phyloP scores from a whole-genome alignment of 2,888 invertebrate species.

The Dione vanillae region DNA sequence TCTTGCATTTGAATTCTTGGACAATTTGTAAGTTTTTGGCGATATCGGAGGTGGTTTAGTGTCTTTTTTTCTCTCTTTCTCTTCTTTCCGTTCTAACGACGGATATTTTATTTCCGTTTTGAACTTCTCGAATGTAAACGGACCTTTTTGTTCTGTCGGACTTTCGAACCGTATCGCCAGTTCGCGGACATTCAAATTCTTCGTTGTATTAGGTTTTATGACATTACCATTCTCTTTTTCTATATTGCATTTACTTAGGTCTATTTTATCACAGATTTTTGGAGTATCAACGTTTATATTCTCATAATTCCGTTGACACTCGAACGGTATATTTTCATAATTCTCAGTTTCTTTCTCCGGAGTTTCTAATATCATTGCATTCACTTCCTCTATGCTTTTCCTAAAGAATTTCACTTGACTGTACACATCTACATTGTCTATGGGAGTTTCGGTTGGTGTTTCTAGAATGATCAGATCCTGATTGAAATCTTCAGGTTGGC shows the following conservation, averaged over 20 bases:
- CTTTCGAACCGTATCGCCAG: constrained; percentile 87
- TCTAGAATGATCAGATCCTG: constrained; percentile 80
- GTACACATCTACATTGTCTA: constrained; percentile 84
- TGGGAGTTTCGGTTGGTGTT: constrained; percentile 80
- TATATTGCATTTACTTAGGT: constrained; percentile 51
- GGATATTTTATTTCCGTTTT: constrained; percentile 74
- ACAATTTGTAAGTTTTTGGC: constrained; percentile 82
- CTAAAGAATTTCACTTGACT: constrained; percentile 91
- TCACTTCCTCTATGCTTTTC: constrained; percentile 88
- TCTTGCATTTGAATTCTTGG: constrained; percentile 87
- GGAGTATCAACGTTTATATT: constrained; percentile 70
- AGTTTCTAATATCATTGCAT: constrained; percentile 78
- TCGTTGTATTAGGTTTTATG: constrained; percentile 55
- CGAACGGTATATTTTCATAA: constrained; percentile 70
- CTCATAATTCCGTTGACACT: constrained; percentile 64
- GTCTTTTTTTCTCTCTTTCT: constrained; percentile 62
- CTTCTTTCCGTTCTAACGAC: constrained; percentile 65
- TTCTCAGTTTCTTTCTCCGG: constrained; percentile 62
- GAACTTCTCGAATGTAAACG: constrained; percentile 83
- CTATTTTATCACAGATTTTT: constrained; percentile 68
- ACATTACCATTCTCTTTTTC: constrained; percentile 72
- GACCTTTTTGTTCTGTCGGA: constrained; percentile 84
- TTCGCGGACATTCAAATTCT: constrained; percentile 84
- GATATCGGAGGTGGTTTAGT: constrained; percentile 85
- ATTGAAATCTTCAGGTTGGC: constrained; percentile 73